Evolutionary conservation across 2,888 invertebrate genomes (phyloP).

Genomic region (Noctua comes): DNA sequence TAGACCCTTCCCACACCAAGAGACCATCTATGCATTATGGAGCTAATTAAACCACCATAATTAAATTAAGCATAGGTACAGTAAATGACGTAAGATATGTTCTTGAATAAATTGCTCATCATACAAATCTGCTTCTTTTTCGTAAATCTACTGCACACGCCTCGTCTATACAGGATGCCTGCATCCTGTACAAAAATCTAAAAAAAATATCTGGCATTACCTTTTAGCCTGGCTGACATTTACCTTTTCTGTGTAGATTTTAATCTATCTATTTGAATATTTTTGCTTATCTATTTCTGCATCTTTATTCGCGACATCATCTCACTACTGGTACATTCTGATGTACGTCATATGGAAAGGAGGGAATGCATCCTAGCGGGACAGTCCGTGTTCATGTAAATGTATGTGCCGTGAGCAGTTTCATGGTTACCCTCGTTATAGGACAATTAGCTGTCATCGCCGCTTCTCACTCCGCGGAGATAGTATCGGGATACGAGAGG

Average conservation of each 20-base stretch:
- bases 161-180: not conserved
- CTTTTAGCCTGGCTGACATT: not conserved
- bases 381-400: slow-evolving; percentile 57
- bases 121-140: not conserved
- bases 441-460: slow-evolving; percentile 76
- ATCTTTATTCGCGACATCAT: slow-evolving; percentile 40
- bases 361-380: slow-evolving; percentile 52
- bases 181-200: not conserved
- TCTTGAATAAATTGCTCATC: not conserved
- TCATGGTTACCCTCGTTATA: slow-evolving; percentile 69
- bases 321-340: slow-evolving; percentile 10
- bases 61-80: too few relatives aligned
- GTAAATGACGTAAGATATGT: not conserved
- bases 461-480: slow-evolving; percentile 66
- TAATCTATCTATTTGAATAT: slow-evolving; percentile 8
- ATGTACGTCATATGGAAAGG: slow-evolving; percentile 38
- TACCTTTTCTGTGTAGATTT: not conserved
- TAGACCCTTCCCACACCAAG: too few relatives aligned
- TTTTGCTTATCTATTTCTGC: not conserved
- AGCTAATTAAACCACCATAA: not conserved
- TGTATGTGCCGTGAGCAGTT: slow-evolving; percentile 65
- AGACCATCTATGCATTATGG: too few relatives aligned
- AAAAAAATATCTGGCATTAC: not conserved
- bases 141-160: not conserved
- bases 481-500: slow-evolving; percentile 42